phyloP scores from a whole-genome alignment of 2,797 vertebrate genomes.

The Paguma larvata region DNA sequence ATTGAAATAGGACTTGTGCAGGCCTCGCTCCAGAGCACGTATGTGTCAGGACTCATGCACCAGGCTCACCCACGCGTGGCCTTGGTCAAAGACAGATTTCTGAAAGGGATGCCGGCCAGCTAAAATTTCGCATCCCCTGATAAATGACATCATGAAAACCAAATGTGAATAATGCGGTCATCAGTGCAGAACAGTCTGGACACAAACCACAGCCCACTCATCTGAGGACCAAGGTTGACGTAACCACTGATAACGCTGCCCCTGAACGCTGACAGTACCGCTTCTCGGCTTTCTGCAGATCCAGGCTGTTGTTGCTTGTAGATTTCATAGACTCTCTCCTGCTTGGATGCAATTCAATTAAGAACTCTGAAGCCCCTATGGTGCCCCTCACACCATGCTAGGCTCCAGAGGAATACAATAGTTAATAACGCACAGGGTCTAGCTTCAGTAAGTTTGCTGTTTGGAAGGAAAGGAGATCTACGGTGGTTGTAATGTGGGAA shows the following conservation, averaged over 20 bases:
- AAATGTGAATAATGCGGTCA: background rate
- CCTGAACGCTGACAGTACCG: background rate
- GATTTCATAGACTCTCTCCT: background rate
- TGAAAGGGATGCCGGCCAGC: background rate
- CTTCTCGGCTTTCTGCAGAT: background rate
- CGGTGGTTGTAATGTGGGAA: background rate
- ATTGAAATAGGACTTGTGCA: background rate
- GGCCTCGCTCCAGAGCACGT: background rate
- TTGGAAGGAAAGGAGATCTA: background rate
- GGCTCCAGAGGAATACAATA: background rate
- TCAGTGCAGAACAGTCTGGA: background rate
- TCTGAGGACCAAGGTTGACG: background rate
- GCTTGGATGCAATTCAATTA: background rate
- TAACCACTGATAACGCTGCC: background rate
- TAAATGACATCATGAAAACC: background rate
- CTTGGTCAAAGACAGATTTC: background rate
- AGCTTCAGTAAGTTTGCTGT: background rate
- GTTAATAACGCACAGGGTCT: background rate
- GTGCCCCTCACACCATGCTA: background rate
- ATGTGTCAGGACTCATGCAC: background rate
- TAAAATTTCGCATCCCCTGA: background rate
- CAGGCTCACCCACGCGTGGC: accelerated
- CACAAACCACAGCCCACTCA: background rate
- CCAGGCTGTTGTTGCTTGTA: background rate
- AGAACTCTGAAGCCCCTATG: accelerated